A percentile compares a stretch with the other conserved stretches of the same genome.
Evolutionary conservation across 1,140 invertebrate species (phyloP).

Genomic region (Latrodectus geometricus): DNA sequence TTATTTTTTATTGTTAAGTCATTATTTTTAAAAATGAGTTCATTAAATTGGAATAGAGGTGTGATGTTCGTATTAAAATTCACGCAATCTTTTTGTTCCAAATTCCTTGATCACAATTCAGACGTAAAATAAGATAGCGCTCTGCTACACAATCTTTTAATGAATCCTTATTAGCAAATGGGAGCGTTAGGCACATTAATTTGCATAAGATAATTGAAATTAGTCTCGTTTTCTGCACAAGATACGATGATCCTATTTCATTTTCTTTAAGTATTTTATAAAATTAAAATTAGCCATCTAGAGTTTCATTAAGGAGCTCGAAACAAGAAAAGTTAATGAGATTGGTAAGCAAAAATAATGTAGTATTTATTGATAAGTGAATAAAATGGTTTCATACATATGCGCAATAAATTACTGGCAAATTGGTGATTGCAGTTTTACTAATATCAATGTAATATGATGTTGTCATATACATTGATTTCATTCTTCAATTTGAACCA

Average conservation of each 20-base stretch:
- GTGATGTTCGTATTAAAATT: not conserved
- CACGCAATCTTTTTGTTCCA: not conserved
- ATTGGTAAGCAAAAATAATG: too few species aligned
- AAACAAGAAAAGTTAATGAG: too few species aligned
- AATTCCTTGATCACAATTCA: slow-evolving; percentile 25
- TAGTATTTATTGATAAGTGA: too few species aligned
- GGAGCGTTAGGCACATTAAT: slow-evolving; percentile 10
- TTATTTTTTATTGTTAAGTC: too few species aligned
- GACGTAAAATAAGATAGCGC: slow-evolving; percentile 27
- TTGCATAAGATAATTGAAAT: slow-evolving; percentile 57
- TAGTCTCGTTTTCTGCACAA: slow-evolving; percentile 15
- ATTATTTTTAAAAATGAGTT: not conserved
- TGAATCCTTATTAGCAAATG: slow-evolving; percentile 34
- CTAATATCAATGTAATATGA: too few species aligned
- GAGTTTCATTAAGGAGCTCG: too few species aligned
- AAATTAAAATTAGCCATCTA: not conserved
- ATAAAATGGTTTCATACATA: too few species aligned
- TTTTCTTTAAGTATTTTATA: not conserved
- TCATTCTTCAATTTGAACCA: too few species aligned
- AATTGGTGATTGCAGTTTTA: too few species aligned
- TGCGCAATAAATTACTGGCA: too few species aligned
- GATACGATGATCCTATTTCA: not conserved
- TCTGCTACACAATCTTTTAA: slow-evolving; percentile 17
- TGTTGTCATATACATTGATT: too few species aligned
- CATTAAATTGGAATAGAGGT: not conserved